Evolutionary conservation across 2,113 vertebrate species (phyloP).

Genomic region (Megaceryle maxima): DNA sequence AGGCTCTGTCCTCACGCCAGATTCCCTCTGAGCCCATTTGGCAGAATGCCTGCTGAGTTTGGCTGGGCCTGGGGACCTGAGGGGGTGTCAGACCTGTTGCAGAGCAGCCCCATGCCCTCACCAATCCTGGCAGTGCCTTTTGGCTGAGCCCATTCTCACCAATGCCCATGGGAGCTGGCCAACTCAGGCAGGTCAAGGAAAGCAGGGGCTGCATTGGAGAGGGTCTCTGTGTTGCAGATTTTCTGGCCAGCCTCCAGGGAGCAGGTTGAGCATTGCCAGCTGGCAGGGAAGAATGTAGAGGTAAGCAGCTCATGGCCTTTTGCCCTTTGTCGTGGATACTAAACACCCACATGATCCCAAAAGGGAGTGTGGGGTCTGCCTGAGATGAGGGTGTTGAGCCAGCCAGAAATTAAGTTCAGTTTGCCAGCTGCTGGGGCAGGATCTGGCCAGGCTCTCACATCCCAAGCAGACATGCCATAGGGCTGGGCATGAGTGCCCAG

Average conservation of each 20-base stretch:
- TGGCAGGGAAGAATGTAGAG: constrained; percentile 81
- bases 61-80: neutral
- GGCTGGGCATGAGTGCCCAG: neutral
- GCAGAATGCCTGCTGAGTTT: neutral
- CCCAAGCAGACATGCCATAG: neutral
- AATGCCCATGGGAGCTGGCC: accelerated
- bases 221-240: constrained; percentile 75
- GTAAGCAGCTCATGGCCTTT: neutral
- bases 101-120: accelerated
- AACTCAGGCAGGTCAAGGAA: neutral
- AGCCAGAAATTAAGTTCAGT: neutral
- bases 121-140: accelerated
- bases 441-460: neutral
- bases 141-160: accelerated
- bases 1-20: neutral
- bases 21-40: neutral
- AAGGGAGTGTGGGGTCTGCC: neutral
- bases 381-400: neutral
- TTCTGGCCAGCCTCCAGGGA: constrained; percentile 82
- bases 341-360: accelerated
- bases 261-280: constrained; percentile 79
- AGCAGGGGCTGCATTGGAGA: neutral
- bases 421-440: neutral
- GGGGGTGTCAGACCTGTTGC: neutral
- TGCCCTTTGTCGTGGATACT: neutral